phyloP scores from a whole-genome alignment of 2,888 invertebrate genomes.

The Ametastegia equiseti region DNA sequence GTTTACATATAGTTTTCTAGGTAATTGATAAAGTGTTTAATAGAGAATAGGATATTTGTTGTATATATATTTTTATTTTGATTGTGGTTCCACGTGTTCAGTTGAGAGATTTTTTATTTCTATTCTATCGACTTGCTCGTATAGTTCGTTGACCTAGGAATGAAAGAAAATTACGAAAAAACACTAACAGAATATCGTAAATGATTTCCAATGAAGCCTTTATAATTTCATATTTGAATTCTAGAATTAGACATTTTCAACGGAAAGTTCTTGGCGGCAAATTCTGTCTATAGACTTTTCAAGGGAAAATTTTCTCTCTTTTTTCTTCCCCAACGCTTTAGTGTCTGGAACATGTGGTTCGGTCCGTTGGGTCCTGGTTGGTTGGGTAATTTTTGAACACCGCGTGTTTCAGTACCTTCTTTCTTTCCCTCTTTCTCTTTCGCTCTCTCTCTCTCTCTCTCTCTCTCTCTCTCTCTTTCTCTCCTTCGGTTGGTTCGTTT shows the following conservation, averaged over 20 bases:
- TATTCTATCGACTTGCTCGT: background rate
- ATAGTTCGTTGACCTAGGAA: slow-evolving; percentile 18
- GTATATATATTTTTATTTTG: background rate
- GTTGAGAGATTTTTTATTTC: background rate
- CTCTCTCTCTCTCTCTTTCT: slow-evolving; percentile 21
- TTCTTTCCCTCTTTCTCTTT: slow-evolving; percentile 43
- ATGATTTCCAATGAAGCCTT: background rate
- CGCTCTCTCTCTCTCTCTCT: slow-evolving; percentile 10
- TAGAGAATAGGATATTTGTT: background rate
- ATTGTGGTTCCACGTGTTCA: background rate
- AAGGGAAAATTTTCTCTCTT: background rate
- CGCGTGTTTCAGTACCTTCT: background rate
- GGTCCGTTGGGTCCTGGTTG: slow-evolving; percentile 37
- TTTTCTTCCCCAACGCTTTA: background rate
- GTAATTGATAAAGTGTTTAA: background rate
- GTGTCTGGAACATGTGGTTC: slow-evolving; percentile 42
- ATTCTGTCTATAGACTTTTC: background rate
- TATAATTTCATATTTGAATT: background rate
- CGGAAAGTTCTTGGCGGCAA: background rate
- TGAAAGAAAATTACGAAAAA: background rate
- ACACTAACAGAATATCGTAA: background rate
- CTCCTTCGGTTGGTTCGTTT: slow-evolving; percentile 38
- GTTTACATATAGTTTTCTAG: background rate
- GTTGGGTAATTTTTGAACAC: slow-evolving; percentile 46
- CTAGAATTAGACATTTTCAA: background rate